These are phyloP conservation scores for Sylvilagus floridanus DNA, from an alignment of 2,797 vertebrate genomes.

Conservation along the genomic window DNA sequence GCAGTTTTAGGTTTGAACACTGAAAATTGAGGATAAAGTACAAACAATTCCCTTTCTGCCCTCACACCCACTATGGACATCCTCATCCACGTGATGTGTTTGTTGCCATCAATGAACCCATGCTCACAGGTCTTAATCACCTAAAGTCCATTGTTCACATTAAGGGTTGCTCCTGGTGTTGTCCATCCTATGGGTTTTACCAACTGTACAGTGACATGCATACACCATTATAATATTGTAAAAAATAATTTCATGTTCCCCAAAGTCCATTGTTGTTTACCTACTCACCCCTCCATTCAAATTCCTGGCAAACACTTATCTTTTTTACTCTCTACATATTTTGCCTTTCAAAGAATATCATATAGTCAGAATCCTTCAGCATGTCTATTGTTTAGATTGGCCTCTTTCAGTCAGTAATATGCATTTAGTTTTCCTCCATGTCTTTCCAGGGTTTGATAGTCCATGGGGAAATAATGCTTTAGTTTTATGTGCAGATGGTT, in stretches of 20 bases:
- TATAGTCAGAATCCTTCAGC: not conserved
- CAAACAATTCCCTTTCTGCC: not conserved
- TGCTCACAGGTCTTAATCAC: not conserved
- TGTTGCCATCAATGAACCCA: not conserved
- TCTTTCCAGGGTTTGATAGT: not conserved
- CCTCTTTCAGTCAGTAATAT: not conserved
- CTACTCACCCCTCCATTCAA: not conserved
- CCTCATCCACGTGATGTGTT: not conserved
- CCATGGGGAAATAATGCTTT: not conserved
- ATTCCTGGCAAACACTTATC: not conserved
- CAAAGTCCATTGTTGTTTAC: no score
- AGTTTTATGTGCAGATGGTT: not conserved
- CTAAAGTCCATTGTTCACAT: no score
- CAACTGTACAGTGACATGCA: not conserved
- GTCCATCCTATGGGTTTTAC: no score
- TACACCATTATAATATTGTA: not conserved
- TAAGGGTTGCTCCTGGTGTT: no score
- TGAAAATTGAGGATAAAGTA: not conserved
- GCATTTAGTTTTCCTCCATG: no score
- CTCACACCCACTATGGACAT: not conserved
- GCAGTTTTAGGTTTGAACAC: not conserved
- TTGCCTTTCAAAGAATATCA: not conserved
- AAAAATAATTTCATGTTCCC: not conserved
- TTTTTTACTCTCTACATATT: not conserved
- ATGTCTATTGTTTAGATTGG: not conserved